phyloP scores from a whole-genome alignment of 2,888 invertebrate species.

The Archaeoteleia sp. region DNA sequence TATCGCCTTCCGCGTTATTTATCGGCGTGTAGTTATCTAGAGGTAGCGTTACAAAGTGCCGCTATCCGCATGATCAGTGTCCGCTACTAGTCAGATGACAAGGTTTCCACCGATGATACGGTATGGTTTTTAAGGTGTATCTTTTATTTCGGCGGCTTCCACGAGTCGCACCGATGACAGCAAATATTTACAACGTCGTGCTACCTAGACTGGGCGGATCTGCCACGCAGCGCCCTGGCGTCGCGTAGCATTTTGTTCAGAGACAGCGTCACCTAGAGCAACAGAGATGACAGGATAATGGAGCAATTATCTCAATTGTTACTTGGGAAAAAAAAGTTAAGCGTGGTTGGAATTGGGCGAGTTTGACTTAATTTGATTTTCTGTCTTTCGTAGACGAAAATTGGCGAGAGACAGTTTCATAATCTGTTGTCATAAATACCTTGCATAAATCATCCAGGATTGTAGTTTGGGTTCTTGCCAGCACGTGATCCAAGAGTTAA shows the following conservation, averaged over 20 bases:
- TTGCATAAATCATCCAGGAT: slow-evolving; percentile 34
- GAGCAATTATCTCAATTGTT: slow-evolving; percentile 3
- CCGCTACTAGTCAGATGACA: slow-evolving; percentile 71
- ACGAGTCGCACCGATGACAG: slow-evolving; percentile 67
- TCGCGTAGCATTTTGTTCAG: slow-evolving; percentile 42
- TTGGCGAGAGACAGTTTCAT: too few relatives aligned
- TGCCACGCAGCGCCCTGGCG: slow-evolving; percentile 58
- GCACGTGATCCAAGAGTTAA: slow-evolving; percentile 1
- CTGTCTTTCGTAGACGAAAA: too few relatives aligned
- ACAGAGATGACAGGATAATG: not conserved
- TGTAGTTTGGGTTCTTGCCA: slow-evolving; percentile 4
- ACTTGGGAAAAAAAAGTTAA: too few relatives aligned
- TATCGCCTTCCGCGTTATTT: slow-evolving; percentile 5
- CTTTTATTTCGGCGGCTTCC: slow-evolving; percentile 61
- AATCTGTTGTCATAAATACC: slow-evolving; percentile 30
- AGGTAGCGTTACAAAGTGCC: slow-evolving; percentile 61
- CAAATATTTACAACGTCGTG: slow-evolving; percentile 72
- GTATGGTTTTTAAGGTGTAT: slow-evolving; percentile 50
- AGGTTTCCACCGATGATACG: slow-evolving; percentile 53
- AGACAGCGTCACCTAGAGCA: not conserved
- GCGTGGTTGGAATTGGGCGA: not conserved
- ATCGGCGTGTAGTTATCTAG: not conserved
- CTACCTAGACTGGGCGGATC: slow-evolving; percentile 66
- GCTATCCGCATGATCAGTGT: slow-evolving; percentile 73
- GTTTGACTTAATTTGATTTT: too few relatives aligned